A percentile compares a stretch with the other conserved stretches of the same genome.
phyloP scores from a whole-genome alignment of 2,888 invertebrate species.

The Galeopsomyia nigrocyanea region DNA sequence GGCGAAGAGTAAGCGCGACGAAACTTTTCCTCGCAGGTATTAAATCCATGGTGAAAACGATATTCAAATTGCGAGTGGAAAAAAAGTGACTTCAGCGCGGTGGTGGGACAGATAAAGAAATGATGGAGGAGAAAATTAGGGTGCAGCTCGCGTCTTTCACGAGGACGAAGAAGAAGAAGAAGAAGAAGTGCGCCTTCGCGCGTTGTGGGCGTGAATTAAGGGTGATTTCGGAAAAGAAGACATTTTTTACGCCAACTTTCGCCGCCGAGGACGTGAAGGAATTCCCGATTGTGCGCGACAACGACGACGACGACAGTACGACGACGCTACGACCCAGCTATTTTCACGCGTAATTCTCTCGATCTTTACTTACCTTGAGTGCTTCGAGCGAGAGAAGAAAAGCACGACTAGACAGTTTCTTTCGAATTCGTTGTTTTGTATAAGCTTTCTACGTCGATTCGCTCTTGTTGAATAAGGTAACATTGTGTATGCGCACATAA shows the following conservation, averaged over 20 bases:
- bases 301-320: no score
- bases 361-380: no score
- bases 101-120: constrained; percentile 43
- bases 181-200: neutral
- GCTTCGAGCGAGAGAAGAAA: no score
- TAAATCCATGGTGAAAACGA: constrained; percentile 40
- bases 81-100: constrained; percentile 17
- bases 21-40: constrained; percentile 45
- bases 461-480: no score
- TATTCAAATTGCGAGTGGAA: constrained; percentile 42
- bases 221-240: constrained; percentile 25
- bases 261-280: no score
- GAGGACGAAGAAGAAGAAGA: neutral
- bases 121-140: constrained; percentile 43
- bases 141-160: neutral
- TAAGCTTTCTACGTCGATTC: no score
- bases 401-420: no score
- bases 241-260: constrained; percentile 25
- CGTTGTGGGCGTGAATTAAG: constrained; percentile 19
- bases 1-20: constrained; percentile 3
- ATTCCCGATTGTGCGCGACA: no score
- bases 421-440: no score
- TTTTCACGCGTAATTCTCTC: no score
- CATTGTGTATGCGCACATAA: no score
- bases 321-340: no score